Conservation (phyloP, 2,113 vertebrate genomes). For the Abramis brama region DNA sequence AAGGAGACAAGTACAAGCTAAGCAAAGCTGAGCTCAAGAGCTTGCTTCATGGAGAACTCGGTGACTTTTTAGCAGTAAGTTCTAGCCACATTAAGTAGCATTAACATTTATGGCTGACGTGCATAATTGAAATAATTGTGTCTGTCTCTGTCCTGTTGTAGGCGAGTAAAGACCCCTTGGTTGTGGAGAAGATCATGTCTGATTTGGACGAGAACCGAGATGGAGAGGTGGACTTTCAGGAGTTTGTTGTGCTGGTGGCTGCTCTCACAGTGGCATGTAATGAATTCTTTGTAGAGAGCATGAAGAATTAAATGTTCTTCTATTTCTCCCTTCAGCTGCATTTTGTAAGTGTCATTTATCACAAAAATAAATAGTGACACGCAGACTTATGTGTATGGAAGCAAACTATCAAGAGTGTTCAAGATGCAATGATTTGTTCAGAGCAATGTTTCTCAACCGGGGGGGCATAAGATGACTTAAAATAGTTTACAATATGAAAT, state of each 20-base stretch:
- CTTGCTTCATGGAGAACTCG: slow-evolving; percentile 82
- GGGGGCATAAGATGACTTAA: not conserved
- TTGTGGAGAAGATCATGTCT: slow-evolving; percentile 87
- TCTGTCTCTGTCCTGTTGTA: slow-evolving; percentile 53
- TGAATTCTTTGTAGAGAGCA: slow-evolving; percentile 79
- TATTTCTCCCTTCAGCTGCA: slow-evolving; percentile 15
- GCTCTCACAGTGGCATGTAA: slow-evolving; percentile 90
- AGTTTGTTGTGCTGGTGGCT: slow-evolving; percentile 89
- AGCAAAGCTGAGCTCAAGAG: slow-evolving; percentile 87
- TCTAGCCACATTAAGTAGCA: not conserved
- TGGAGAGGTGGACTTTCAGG: slow-evolving; percentile 91
- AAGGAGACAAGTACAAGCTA: slow-evolving; percentile 91
- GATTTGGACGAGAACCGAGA: slow-evolving; percentile 90
- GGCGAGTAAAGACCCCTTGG: slow-evolving; percentile 77
- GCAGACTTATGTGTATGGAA: not conserved
- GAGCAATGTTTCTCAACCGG: not conserved
- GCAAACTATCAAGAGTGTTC: not conserved
- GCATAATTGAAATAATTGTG: not conserved
- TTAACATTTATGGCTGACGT: not conserved
- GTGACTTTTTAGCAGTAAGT: slow-evolving; percentile 81
- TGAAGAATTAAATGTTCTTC: slow-evolving; percentile 44
- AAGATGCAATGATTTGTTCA: not conserved
- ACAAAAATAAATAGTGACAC: not conserved
- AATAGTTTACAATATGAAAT: not conserved
- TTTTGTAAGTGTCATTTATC: not conserved